Percentiles rank a stretch among this genome's conserved stretches.
These are phyloP conservation scores for Stenoptilia bipunctidactyla DNA, from an alignment of 2,888 invertebrate genomes.

Conservation along the genomic window DNA sequence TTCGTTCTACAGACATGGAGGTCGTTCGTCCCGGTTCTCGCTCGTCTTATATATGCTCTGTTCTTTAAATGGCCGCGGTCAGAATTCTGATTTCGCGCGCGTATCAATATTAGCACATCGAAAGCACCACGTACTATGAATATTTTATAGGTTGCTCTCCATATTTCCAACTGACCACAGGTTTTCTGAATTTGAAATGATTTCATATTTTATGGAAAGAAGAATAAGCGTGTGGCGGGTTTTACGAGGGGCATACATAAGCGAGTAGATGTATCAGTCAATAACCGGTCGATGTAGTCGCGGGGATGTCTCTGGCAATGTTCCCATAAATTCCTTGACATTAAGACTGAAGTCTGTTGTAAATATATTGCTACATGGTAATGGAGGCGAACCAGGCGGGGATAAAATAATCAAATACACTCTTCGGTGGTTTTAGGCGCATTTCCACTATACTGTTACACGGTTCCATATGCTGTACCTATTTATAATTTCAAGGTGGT, in stretches of 20 bases:
- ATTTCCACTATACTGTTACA: no score
- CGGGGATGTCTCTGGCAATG: conserved; percentile 33
- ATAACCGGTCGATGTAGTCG: conserved; percentile 22
- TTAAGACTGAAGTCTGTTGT: conserved; percentile 11
- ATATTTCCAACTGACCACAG: not conserved
- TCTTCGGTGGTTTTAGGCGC: no score
- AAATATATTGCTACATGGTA: no score
- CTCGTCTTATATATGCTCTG: conserved; percentile 31
- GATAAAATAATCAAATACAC: no score
- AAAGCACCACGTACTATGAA: conserved; percentile 35
- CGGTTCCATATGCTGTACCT: no score
- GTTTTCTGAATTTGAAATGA: not conserved
- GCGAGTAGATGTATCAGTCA: conserved; percentile 19
- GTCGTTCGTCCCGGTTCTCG: conserved; percentile 68
- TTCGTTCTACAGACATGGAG: conserved; percentile 50
- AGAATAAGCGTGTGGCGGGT: not conserved
- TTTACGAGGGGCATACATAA: not conserved
- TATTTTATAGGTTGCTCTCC: conserved; percentile 20
- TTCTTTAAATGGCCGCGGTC: conserved; percentile 35
- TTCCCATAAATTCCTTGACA: conserved; percentile 40
- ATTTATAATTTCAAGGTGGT: no score
- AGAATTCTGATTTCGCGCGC: conserved; percentile 43
- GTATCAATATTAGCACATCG: conserved; percentile 53
- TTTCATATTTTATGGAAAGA: not conserved
- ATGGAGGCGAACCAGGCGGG: no score